phyloP scores from a whole-genome alignment of 2,113 vertebrate genomes.

The Chinchilla lanigera region DNA sequence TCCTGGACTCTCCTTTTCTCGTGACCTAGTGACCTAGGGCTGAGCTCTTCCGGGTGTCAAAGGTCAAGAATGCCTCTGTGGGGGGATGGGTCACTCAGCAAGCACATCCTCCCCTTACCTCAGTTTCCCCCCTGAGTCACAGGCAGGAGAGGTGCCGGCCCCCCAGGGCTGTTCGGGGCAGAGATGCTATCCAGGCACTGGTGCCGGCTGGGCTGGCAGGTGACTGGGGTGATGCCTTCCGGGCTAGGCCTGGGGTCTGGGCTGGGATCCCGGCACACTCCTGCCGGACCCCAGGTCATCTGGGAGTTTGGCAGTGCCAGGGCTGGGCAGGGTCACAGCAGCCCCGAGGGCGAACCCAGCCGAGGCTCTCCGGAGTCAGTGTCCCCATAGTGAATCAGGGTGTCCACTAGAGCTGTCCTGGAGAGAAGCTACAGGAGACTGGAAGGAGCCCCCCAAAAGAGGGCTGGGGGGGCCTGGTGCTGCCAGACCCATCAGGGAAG shows the following conservation, averaged over 20 bases:
- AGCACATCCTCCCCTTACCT: slow-evolving; percentile 8
- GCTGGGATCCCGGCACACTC: background rate
- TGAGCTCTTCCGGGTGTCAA: background rate
- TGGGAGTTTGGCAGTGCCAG: background rate
- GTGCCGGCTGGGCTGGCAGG: slow-evolving; percentile 40
- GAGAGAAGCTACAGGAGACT: background rate
- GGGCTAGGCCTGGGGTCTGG: background rate
- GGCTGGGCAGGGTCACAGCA: background rate
- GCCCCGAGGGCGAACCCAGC: background rate
- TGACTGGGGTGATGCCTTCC: slow-evolving; percentile 60
- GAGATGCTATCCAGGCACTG: slow-evolving; percentile 55
- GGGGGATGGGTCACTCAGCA: background rate
- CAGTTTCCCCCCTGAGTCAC: slow-evolving; percentile 70
- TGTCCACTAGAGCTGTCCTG: background rate
- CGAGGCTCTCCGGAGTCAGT: slow-evolving; percentile 7
- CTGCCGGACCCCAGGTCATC: background rate
- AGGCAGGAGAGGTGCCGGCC: background rate
- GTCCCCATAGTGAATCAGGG: background rate
- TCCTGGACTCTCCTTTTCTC: background rate
- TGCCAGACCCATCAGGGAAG: too few species aligned
- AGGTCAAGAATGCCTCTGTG: background rate
- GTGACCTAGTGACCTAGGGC: background rate
- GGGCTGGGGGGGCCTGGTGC: background rate
- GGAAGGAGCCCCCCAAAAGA: background rate
- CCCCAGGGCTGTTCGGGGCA: slow-evolving; percentile 50